Evolutionary conservation across 2,113 vertebrate genomes (phyloP).

Genomic region (Origma solitaria): DNA sequence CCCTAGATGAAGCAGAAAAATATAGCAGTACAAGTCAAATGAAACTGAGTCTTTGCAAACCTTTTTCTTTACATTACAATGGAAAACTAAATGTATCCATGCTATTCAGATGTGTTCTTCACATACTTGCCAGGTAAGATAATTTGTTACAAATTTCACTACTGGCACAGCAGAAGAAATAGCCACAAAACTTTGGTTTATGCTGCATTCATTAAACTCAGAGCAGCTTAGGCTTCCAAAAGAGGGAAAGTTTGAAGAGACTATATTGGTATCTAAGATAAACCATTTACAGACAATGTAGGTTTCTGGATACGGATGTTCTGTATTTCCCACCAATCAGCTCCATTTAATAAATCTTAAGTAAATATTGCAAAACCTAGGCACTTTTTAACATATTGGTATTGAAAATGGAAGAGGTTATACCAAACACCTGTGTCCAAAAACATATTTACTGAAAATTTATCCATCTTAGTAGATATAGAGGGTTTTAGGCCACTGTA

Average conservation of each 20-base stretch:
- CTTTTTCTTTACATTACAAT: neutral
- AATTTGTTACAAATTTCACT: neutral
- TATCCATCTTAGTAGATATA: neutral
- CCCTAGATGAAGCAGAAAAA: neutral
- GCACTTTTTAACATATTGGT: neutral
- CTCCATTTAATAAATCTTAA: neutral
- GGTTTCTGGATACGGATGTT: neutral
- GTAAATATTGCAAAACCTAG: neutral
- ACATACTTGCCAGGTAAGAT: neutral
- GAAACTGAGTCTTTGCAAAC: neutral
- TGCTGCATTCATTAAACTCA: neutral
- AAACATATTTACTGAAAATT: neutral
- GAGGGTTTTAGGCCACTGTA: neutral
- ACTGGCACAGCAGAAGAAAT: neutral
- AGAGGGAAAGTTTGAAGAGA: neutral
- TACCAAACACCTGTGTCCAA: neutral
- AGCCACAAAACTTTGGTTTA: neutral
- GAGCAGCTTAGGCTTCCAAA: neutral
- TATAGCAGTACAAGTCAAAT: neutral
- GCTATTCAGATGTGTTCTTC: neutral
- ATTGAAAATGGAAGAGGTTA: neutral
- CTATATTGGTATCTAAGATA: neutral
- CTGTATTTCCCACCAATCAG: neutral
- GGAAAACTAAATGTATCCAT: neutral
- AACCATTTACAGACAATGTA: neutral